These are phyloP conservation scores for Ornithorhynchus anatinus DNA, from an alignment of 2,113 vertebrate species.

Conservation along the genomic window DNA sequence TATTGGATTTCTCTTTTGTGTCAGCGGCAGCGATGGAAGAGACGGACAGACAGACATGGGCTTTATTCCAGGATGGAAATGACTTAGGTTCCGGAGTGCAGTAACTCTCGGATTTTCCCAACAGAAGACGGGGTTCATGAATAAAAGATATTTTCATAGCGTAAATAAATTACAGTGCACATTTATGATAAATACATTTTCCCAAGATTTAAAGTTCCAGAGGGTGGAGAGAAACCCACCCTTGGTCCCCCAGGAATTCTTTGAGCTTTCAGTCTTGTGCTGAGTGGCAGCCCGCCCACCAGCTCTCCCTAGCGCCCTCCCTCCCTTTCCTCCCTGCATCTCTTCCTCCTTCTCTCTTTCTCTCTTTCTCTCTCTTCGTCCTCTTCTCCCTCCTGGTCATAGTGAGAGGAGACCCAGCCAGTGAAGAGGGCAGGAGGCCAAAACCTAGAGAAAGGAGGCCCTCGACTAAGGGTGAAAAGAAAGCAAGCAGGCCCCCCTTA, in stretches of 20 bases:
- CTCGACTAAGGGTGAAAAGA: too few species aligned
- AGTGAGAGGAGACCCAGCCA: too few species aligned
- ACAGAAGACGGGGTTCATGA: background rate
- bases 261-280: background rate
- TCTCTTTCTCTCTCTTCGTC: fast-evolving
- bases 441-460: too few species aligned
- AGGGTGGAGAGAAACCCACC: fast-evolving
- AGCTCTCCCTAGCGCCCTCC: too few species aligned
- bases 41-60: constrained; percentile 35
- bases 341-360: fast-evolving
- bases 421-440: background rate
- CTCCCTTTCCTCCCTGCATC: fast-evolving
- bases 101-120: background rate
- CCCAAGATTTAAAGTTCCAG: background rate
- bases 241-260: fast-evolving
- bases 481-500: background rate
- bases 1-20: constrained; percentile 70
- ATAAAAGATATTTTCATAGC: background rate
- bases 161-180: background rate
- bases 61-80: constrained; percentile 3
- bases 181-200: background rate
- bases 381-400: fast-evolving
- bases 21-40: constrained; percentile 44
- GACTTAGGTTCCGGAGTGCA: background rate
- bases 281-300: too few species aligned